A percentile compares a stretch with the other conserved stretches of the same genome.
These are phyloP conservation scores for Solea senegalensis DNA, from an alignment of 2,113 vertebrate genomes.

Conservation along the genomic window DNA sequence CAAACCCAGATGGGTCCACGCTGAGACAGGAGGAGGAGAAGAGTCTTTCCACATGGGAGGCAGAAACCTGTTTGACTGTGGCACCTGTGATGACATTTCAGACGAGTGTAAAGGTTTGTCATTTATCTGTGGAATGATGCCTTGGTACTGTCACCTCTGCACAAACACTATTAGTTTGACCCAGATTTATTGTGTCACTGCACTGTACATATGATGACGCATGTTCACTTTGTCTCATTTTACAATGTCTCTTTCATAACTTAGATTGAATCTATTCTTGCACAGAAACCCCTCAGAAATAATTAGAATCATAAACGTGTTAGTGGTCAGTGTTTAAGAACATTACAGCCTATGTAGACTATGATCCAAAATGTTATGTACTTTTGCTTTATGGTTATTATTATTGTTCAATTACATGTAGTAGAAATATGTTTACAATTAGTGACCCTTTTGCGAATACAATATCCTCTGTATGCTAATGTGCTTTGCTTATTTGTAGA, in stretches of 20 bases:
- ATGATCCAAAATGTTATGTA: too few species aligned
- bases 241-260: neutral
- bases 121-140: conserved; percentile 20
- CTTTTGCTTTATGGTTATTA: too few species aligned
- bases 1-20: conserved; percentile 29
- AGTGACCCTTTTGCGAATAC: too few species aligned
- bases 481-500: too few species aligned
- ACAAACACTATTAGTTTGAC: neutral
- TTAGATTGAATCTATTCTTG: neutral
- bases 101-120: conserved; percentile 31
- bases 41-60: conserved; percentile 25
- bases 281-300: neutral
- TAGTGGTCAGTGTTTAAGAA: too few species aligned
- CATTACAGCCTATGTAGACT: too few species aligned
- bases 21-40: conserved; percentile 19
- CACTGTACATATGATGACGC: neutral
- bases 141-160: conserved; percentile 8
- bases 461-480: too few species aligned
- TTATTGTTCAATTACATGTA: too few species aligned
- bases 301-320: neutral
- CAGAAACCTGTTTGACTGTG: conserved; percentile 32
- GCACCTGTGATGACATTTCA: conserved; percentile 41
- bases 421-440: too few species aligned
- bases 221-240: neutral
- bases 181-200: neutral